Percentiles rank a stretch among this genome's conserved stretches.
Evolutionary conservation across 2,113 vertebrate species (phyloP).

Genomic region (Leptodactylus fuscus): DNA sequence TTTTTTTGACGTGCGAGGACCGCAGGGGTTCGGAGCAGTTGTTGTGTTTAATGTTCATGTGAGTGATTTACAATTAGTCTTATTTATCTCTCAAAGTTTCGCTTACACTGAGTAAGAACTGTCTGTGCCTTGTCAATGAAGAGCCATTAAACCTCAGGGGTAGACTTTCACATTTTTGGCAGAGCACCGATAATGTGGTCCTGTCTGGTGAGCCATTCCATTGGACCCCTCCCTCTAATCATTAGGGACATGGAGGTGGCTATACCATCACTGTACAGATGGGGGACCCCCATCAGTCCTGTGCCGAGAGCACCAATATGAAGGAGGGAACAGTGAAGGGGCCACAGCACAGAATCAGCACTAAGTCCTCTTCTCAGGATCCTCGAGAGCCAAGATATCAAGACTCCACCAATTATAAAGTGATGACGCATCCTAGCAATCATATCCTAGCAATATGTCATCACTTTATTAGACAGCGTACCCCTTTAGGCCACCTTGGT

Average conservation of each 20-base stretch:
- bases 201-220: not conserved
- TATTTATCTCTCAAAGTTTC: constrained; percentile 54
- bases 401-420: too few species aligned
- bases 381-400: too few species aligned
- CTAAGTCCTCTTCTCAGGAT: too few species aligned
- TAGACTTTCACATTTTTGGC: constrained; percentile 54
- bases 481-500: too few species aligned
- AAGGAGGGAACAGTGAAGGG: too few species aligned
- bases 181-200: not conserved
- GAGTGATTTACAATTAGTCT: constrained; percentile 58
- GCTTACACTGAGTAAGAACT: constrained; percentile 55
- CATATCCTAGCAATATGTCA: too few species aligned
- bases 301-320: too few species aligned
- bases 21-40: constrained; percentile 29
- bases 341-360: too few species aligned
- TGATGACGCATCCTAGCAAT: too few species aligned
- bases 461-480: too few species aligned
- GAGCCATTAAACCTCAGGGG: constrained; percentile 26
- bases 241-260: not conserved
- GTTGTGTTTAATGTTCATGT: not conserved
- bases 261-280: too few species aligned
- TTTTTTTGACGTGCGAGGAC: constrained; percentile 31
- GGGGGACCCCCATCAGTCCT: too few species aligned
- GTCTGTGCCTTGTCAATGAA: constrained; percentile 40
- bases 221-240: not conserved